Evolutionary conservation across 1,140 invertebrate species (phyloP), one percentile per base, ranked within the genome.

Genomic region (Thaumatotibia leucotreta): DNA sequence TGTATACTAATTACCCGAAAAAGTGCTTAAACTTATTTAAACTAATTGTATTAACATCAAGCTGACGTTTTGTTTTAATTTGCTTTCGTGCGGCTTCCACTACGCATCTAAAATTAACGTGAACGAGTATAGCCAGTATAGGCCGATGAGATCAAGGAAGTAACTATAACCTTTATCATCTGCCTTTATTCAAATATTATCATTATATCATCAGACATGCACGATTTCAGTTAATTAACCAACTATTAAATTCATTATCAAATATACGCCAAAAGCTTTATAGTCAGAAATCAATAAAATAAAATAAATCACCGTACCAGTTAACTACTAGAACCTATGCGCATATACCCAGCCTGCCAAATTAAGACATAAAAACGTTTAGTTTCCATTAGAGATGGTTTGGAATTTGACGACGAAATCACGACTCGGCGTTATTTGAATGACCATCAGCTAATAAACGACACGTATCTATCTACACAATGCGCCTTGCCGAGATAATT

Each of bases 101-200:
- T n/a, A n/a, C n/a, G n/a, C n/a, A n/a, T n/a, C n/a, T n/a, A n/a
- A n/a, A n/a, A n/a, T n/a, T n/a, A n/a, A n/a, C n/a, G n/a, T n/a
- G n/a, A 45, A 45, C 39, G 39, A 20, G 39, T 45, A 20, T 9
- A 45, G 17, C 39, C 39, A 27, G 24, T 29, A 58, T 31, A 27
- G 27, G 52, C 27, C n/a, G 24, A n/a, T 29, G 52, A 58, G 27
- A 71, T 76, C 69, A 74, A 84, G 84, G 84, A 87, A 87, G 72
- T 83, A 79, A n/a, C n/a, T n/a, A n/a, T n/a, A n/a, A 84, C 84
- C 84, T 87, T 87, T 80, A 85, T 68, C 79, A 76, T 77, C 75
- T 79, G 76, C 75, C 79, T 80, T 73, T 68, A 63, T 71, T 70
- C 72, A 79, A 86, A 85, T 77, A 81, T 80, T 77, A 69, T 73